phyloP scores from a whole-genome alignment of 2,113 vertebrate species.

The Perognathus longimembris region DNA sequence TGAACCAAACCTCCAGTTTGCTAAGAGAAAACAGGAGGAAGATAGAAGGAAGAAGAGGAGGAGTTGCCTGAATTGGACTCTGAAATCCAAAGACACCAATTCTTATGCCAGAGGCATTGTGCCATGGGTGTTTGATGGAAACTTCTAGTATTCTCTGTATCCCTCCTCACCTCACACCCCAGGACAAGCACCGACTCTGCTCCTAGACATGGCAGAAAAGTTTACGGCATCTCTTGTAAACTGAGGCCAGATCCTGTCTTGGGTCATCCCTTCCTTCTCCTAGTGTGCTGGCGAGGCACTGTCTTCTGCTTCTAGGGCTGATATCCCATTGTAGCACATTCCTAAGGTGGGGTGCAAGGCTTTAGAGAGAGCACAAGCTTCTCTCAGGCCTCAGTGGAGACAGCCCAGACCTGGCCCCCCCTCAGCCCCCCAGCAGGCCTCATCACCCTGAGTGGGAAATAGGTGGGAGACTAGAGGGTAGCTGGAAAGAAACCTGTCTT shows the following conservation, averaged over 20 bases:
- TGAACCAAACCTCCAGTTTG: neutral
- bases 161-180: neutral
- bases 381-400: neutral
- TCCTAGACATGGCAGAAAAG: neutral
- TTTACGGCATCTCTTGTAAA: neutral
- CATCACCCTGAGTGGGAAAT: neutral
- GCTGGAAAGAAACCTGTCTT: conserved; percentile 31
- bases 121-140: neutral
- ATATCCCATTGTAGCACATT: neutral
- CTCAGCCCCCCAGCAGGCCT: neutral
- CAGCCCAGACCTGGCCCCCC: no score
- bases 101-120: neutral
- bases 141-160: neutral
- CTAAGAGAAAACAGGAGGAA: neutral
- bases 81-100: neutral
- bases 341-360: neutral
- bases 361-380: neutral
- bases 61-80: neutral
- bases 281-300: neutral
- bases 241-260: neutral
- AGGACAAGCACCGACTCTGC: neutral
- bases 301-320: neutral
- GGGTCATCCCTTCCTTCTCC: neutral
- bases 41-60: neutral
- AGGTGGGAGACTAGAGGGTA: neutral